Base-by-base conservation (phyloP, 2,888 invertebrate species). In the Catocala sponsa region DNA sequence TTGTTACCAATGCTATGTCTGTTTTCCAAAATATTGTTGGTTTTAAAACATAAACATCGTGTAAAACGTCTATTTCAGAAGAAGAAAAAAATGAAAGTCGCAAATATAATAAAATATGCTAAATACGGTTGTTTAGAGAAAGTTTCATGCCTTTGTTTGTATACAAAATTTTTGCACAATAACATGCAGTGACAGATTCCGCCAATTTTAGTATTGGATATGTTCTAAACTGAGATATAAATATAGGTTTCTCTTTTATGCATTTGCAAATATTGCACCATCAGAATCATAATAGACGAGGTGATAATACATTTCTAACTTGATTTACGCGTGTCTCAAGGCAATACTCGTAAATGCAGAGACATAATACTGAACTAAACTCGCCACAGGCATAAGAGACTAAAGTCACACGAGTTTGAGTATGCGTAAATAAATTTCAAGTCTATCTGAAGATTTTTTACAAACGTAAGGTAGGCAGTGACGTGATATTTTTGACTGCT, bases 31-130 rank as follows among this genome's bases (percentile, higher is more conserved):
- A 70, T 65, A 65, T 69, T 74, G 66, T 76, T 62, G 46, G 42
- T 32, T 76, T 73, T 64, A 58, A 73, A 71, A 74, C 65, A 72
- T 72, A 67, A 81, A 73, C 33, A 80, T 25, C 25, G 25, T 82
- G 77, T 77, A 80, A 70, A 79, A 71, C 54, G 65, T 71, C 72
- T 68, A 61, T 67, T 65, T 68, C 59, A 65, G 46, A 57, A 58
- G 68, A 59, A 65, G 69, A 80, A 77, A 44, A n/a, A 44, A 67
- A 80, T 70, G 83, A 85, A 83, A 83, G 81, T 74, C 68, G 63
- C 53, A 50, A 64, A 74, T 64, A 75, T 70, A 66, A 72, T 63
- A 73, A 71, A 25, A 25, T 25, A 70, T 35, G 65, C 72, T 72
- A 76, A 79, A 79, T 74, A 74, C 67, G 63, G 68, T 59, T 68